Conservation (phyloP, 2,888 invertebrate genomes). For the Exephanes ischioxanthus region DNA sequence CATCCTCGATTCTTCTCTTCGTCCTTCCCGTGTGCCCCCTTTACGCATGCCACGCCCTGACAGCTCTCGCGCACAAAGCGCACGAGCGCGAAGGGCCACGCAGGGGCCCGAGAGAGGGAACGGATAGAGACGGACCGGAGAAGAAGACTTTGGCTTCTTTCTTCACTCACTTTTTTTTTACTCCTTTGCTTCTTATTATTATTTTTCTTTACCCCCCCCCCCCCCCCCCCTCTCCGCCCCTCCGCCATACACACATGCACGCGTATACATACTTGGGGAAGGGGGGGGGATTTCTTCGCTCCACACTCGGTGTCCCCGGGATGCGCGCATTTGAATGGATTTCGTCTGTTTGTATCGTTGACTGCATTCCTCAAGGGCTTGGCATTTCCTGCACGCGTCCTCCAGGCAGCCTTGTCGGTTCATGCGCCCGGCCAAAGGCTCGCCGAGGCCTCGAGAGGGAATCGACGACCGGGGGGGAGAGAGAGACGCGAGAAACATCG, state of each 20-base stretch:
- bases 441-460: conserved; percentile 51
- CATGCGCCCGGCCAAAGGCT: conserved; percentile 34
- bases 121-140: conserved; percentile 19
- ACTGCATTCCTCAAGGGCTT: conserved; percentile 80
- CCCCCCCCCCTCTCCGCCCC: conserved; percentile 5
- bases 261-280: too few relatives aligned
- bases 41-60: conserved; percentile 56
- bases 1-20: conserved; percentile 37
- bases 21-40: conserved; percentile 22
- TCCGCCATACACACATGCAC: background rate
- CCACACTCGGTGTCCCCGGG: conserved; percentile 11
- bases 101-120: conserved; percentile 36
- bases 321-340: conserved; percentile 76
- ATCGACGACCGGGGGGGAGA: background rate
- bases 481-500: conserved; percentile 1
- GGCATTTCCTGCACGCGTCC: conserved; percentile 80
- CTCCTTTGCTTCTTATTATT: conserved; percentile 29
- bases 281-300: background rate
- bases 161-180: background rate
- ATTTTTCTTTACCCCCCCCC: conserved; percentile 20
- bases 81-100: conserved; percentile 26
- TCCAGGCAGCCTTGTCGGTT: conserved; percentile 80
- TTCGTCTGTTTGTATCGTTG: conserved; percentile 79
- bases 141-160: conserved; percentile 31
- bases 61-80: conserved; percentile 32